Evolutionary conservation across 2,113 vertebrate species (phyloP), one percentile per base, ranked within the genome.

Genomic region (Rallus limicola): DNA sequence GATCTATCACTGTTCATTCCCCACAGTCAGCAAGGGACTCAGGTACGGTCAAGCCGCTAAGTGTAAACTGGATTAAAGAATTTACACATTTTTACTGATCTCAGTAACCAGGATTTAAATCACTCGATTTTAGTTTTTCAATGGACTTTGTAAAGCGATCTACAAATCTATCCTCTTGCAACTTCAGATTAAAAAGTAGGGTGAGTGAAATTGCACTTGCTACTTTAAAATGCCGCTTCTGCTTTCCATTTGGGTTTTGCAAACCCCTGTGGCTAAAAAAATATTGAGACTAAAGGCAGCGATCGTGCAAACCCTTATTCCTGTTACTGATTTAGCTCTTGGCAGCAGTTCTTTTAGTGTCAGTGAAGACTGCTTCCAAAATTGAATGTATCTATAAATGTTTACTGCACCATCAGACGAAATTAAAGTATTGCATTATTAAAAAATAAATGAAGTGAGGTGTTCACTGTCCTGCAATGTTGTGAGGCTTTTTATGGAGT

Each of bases 291-390:
- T 15, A 65, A 44, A 56, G 12, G n/a, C 19, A 8, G 6, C 85
- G 75, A 36, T 70, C n/a, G 50, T 72, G 14, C 26, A 83, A 90
- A 50, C 24, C 9, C 15, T 76, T 55, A 14, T 44, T 65, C 24
- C 31, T 1, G 0, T 38, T 16, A 77, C 24, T 3, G 5, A 13
- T 74, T 88, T 84, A 16, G 40, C 36, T 77, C 0, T 0, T 72
- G 62, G 29, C 58, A 67, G 16, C 8, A 33, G 25, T 28, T 82
- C 26, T 79, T 83, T 71, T 26, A 29, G 17, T 69, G 94, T 82
- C 70, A 71, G 6, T 48, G 28, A 48, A 20, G 70, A 9, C 29
- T 58, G 24, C n/a, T 19, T 64, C 20, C 53, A 88, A 90, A 76
- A 83, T 70, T n/a, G n/a, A 86, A 31, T 1, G 14, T 40, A 55